These are phyloP conservation scores for Pseudorasbora parva DNA, from an alignment of 2,113 vertebrate genomes.

Conservation along the genomic window DNA sequence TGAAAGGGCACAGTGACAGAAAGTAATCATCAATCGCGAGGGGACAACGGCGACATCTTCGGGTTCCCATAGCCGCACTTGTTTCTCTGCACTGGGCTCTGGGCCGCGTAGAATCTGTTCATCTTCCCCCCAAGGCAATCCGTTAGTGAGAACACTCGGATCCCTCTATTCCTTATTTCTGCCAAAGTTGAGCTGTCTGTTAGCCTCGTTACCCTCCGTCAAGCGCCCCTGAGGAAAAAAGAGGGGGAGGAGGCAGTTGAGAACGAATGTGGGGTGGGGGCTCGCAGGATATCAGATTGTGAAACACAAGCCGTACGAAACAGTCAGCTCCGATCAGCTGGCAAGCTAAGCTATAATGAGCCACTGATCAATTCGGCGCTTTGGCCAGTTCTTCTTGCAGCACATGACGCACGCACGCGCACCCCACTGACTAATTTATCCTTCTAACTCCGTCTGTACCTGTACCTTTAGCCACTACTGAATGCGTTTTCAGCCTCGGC, in stretches of 20 bases:
- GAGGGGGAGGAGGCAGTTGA: conserved; percentile 52
- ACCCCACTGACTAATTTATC: conserved; percentile 50
- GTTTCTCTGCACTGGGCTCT: conserved; percentile 60
- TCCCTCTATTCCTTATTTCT: conserved; percentile 62
- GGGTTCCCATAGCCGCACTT: conserved; percentile 64
- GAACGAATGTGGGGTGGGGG: conserved; percentile 58
- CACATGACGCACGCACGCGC: conserved; percentile 76
- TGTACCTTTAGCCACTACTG: conserved; percentile 13
- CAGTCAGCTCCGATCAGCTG: conserved; percentile 62
- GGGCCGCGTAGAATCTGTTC: conserved; percentile 66
- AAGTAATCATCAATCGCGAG: conserved; percentile 68
- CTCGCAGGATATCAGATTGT: conserved; percentile 50
- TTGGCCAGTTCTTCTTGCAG: conserved; percentile 61
- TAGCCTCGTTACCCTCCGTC: conserved; percentile 67
- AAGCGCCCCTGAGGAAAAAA: conserved; percentile 66
- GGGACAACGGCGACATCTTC: conserved; percentile 67
- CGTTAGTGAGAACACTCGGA: conserved; percentile 61
- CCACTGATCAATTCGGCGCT: conserved; percentile 64
- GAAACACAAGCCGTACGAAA: conserved; percentile 57
- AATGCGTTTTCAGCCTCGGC: background rate
- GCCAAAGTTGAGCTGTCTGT: conserved; percentile 54
- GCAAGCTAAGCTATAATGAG: conserved; percentile 69
- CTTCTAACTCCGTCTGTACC: conserved; percentile 61
- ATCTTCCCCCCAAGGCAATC: conserved; percentile 71
- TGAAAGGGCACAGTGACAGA: conserved; percentile 60